Evolutionary conservation across 2,888 invertebrate genomes (phyloP).

Genomic region (Cepaea hortensis): DNA sequence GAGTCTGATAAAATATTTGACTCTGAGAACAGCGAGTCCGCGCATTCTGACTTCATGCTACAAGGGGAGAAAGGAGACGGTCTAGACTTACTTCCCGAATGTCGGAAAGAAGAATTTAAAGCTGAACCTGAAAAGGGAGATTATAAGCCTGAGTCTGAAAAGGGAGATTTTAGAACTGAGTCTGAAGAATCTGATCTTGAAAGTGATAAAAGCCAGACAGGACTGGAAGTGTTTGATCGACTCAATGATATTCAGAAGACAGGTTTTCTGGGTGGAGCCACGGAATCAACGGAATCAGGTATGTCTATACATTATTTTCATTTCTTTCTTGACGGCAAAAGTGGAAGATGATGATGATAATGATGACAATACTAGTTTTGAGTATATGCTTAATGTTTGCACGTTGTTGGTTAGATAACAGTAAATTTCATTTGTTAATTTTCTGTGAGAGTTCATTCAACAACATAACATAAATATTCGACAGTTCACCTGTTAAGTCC

Average conservation of each 20-base stretch:
- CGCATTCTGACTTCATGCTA: background rate
- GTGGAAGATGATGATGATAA: background rate
- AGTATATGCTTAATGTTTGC: too few species aligned
- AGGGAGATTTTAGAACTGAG: constrained; percentile 11
- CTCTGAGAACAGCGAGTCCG: background rate
- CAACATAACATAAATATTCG: too few species aligned
- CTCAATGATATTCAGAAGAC: background rate
- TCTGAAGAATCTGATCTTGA: constrained; percentile 26
- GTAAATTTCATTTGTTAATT: too few species aligned
- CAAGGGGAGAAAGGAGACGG: background rate
- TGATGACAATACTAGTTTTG: too few species aligned
- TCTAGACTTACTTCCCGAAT: background rate
- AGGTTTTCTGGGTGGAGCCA: background rate
- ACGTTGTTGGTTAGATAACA: too few species aligned
- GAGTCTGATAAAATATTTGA: constrained; percentile 13
- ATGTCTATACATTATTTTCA: background rate
- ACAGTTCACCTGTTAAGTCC: too few species aligned
- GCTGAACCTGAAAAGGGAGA: background rate
- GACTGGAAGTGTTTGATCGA: background rate
- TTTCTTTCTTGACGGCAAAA: background rate
- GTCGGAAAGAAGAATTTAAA: background rate
- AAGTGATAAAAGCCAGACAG: constrained; percentile 10
- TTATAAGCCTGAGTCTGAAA: background rate
- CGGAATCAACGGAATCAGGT: background rate
- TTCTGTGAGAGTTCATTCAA: too few species aligned